Evolutionary conservation across 2,113 vertebrate genomes (phyloP), one percentile per base, ranked within the genome.

Genomic region (Rhea americana): DNA sequence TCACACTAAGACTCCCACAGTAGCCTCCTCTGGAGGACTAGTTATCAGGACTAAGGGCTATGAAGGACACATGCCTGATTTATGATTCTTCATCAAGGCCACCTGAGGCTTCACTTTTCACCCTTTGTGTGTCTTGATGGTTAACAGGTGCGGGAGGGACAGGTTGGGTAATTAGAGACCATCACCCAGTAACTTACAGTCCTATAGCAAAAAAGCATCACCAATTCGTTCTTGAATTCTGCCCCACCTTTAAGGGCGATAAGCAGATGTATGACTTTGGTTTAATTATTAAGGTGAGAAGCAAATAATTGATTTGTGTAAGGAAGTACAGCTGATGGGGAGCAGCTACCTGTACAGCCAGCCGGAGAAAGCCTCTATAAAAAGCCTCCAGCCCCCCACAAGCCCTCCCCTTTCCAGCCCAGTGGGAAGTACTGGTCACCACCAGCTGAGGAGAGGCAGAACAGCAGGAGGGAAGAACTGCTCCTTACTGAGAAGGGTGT

Each of bases 21-120:
- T 1, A n/a, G 5, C 5, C 2, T 25, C 3, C 8, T 1, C 2
- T 2, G 1, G 1, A 32, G 5, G 4, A 18, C 3, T 2, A 45
- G 12, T 0, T 0, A 71, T 26, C 13, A 26, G 51, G 51, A 7
- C 25, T 8, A 66, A 0, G 2, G 0, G 5, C 12, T 8, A 6
- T 2, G 2, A 5, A 41, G 45, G 2, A 19, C 1, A 0, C 14
- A 62, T 2, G 67, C 5, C 12, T 5, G 0, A 62, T n/a, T 0
- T 5, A 0, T 24, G 12, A 15, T 3, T 51, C 10, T 32, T 78
- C 53, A 48, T 15, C 37, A 5, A 53, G 4, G 3, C 1, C 2
- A 4, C 1, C 1, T 37, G 10, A 74, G 12, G 17, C 41, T 13
- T 41, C 9, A 24, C 2, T 6, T 12, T 13, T 18, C 13, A 17